Percentiles rank a stretch among this genome's conserved stretches.
Evolutionary conservation across 2,113 vertebrate genomes (phyloP).

Genomic region (Rhinolophus ferrumequinum): DNA sequence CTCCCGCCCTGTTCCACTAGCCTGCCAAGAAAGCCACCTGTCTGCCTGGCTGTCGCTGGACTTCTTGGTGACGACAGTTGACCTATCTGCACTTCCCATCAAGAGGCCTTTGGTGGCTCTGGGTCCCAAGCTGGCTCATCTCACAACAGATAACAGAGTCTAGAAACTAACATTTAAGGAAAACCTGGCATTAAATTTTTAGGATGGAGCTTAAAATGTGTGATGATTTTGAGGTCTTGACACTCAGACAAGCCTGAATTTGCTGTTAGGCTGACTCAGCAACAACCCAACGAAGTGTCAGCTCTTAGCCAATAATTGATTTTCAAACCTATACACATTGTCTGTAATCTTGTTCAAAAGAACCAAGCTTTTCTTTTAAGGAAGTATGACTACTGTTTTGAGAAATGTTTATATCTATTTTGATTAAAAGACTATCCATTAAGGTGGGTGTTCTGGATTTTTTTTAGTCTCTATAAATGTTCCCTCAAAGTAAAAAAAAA

Average conservation of each 20-base stretch:
- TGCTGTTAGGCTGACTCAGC: slow-evolving; percentile 21
- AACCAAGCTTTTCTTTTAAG: slow-evolving; percentile 17
- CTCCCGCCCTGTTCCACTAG: background rate
- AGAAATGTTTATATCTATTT: slow-evolving; percentile 47
- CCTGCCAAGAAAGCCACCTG: slow-evolving; percentile 70
- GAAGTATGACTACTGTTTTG: slow-evolving; percentile 34
- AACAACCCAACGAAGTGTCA: background rate
- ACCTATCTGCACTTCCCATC: slow-evolving; percentile 22
- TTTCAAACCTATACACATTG: slow-evolving; percentile 39
- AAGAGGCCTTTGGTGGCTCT: background rate
- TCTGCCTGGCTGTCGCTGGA: slow-evolving; percentile 56
- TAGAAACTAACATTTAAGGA: background rate
- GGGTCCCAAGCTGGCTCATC: background rate
- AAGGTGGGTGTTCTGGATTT: background rate
- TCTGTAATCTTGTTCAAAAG: slow-evolving; percentile 16
- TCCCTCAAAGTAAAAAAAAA: slow-evolving; percentile 13
- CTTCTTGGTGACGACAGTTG: slow-evolving; percentile 39
- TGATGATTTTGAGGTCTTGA: background rate
- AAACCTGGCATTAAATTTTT: background rate
- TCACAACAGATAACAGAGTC: background rate
- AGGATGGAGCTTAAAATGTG: background rate
- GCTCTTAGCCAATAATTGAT: background rate
- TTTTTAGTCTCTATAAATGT: background rate
- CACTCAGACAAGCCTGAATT: background rate
- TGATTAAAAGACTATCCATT: slow-evolving; percentile 45